Percentiles rank a stretch among this genome's conserved stretches.
Evolutionary conservation across 2,113 vertebrate species (phyloP).

Genomic region (Nestor notabilis): DNA sequence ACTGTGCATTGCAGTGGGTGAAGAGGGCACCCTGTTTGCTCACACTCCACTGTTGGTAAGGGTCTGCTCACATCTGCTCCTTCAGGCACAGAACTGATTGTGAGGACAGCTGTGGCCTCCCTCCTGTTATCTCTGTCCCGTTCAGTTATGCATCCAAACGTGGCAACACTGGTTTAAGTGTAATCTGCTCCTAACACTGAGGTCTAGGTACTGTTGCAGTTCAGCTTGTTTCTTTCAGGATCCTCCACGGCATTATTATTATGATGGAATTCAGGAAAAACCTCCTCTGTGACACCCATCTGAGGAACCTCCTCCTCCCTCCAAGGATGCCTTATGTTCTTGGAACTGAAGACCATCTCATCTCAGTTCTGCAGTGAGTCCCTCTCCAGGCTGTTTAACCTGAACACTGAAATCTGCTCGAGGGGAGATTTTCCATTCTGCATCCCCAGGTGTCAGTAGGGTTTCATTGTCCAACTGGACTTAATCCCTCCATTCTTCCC

Average conservation of each 20-base stretch:
- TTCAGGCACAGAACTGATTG: not conserved
- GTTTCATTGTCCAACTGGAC: not conserved
- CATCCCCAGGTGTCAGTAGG: not conserved
- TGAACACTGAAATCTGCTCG: not conserved
- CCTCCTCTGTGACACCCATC: not conserved
- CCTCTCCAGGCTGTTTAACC: not conserved
- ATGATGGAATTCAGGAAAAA: not conserved
- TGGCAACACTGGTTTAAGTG: not conserved
- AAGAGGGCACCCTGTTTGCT: not conserved
- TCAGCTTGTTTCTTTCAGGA: not conserved
- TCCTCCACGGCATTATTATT: not conserved
- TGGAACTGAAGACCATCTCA: not conserved
- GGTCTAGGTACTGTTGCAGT: not conserved
- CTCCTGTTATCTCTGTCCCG: not conserved
- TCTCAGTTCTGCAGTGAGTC: not conserved
- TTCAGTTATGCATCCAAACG: not conserved
- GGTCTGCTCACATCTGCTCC: not conserved
- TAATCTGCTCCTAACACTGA: not conserved
- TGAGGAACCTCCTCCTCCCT: not conserved
- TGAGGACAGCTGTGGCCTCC: not conserved
- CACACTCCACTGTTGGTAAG: not conserved
- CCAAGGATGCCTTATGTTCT: not conserved
- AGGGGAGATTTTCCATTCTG: not conserved
- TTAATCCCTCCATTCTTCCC: not conserved
- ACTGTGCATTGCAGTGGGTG: not conserved